Base-by-base conservation (phyloP, 2,888 invertebrate genomes). In the Chromoteleia sp. region DNA sequence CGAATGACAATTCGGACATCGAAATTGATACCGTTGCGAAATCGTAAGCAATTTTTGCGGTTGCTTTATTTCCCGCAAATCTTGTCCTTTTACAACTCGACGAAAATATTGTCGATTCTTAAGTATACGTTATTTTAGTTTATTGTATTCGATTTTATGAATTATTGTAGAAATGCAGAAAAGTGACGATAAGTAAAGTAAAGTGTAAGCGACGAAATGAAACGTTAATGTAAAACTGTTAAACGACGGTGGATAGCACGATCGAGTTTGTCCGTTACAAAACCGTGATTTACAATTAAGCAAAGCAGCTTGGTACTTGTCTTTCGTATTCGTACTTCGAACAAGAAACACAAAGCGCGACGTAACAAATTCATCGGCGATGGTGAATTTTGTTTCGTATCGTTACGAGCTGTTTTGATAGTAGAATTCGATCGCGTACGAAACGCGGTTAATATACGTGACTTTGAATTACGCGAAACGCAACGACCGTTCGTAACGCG, bases 301-400 rank as follows among this genome's bases (percentile, higher is more conserved):
- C 29, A 45, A 48, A 63, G 17, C n/a, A 45, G 25, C 17, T 12
- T 15, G 61, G 12, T 33, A 8, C 25, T 17, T 39, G 1, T 8
- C 14, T 36, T 36, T 21, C 29, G 36, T 29, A 12, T 14, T 36
- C 33, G n/a, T 48, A 50, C 15, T 10, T 1, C 41, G 39, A 7
- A 5, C 41, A 54, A 52, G 19, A 68, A 39, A 43, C 43, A 43
- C 30, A 56, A 70, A 56, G 43, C 21, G 19, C 45, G 25, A 56
- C 30, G 45, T 30, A 68, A 68, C 43, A 45, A 56, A 56, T 68
- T 68, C 41, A 54, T 43, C 41, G 30, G 5, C 43, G n/a, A 30
- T 68, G 41, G 30, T 43, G n/a, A n/a, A n/a, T n/a, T n/a, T n/a
- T n/a, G n/a, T n/a, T n/a, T n/a, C n/a, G 8, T 43, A 8, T 54